Conservation (phyloP, 2,113 vertebrate genomes). For the Sarotherodon lohbergeri region DNA sequence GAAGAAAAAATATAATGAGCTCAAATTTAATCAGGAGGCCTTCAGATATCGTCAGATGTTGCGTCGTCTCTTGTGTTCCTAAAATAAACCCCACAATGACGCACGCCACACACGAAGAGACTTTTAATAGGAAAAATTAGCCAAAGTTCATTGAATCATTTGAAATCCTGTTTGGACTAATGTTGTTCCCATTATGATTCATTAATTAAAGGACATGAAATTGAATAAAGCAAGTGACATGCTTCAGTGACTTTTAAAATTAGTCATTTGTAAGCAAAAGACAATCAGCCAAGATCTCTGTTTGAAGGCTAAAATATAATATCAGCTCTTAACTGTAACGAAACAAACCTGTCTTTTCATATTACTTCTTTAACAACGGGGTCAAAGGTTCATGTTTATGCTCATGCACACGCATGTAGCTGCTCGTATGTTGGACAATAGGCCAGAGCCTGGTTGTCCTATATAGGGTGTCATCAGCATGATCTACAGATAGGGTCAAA, state of each 20-base stretch:
- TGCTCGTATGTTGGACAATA: slow-evolving; percentile 3
- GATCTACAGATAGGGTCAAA: slow-evolving; percentile 42
- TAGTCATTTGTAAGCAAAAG: neutral
- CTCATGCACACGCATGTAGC: neutral
- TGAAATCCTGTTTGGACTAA: neutral
- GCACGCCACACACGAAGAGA: neutral
- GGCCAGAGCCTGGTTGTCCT: neutral
- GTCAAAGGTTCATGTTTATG: slow-evolving; percentile 4
- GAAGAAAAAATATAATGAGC: neutral
- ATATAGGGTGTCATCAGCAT: neutral
- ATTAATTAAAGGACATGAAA: neutral
- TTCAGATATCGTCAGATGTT: neutral
- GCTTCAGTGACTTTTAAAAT: slow-evolving; percentile 8
- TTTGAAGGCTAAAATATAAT: neutral
- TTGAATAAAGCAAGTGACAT: slow-evolving; percentile 19
- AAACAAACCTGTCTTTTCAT: neutral
- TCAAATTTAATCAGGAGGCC: neutral
- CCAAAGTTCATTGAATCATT: neutral
- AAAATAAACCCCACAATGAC: neutral
- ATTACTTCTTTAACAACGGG: neutral
- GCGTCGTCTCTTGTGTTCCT: neutral
- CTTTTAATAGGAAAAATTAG: neutral
- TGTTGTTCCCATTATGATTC: neutral
- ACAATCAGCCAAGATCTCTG: neutral
- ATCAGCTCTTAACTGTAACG: neutral